These are phyloP conservation scores for Progne subis DNA, from an alignment of 2,113 vertebrate genomes.

Conservation along the genomic window DNA sequence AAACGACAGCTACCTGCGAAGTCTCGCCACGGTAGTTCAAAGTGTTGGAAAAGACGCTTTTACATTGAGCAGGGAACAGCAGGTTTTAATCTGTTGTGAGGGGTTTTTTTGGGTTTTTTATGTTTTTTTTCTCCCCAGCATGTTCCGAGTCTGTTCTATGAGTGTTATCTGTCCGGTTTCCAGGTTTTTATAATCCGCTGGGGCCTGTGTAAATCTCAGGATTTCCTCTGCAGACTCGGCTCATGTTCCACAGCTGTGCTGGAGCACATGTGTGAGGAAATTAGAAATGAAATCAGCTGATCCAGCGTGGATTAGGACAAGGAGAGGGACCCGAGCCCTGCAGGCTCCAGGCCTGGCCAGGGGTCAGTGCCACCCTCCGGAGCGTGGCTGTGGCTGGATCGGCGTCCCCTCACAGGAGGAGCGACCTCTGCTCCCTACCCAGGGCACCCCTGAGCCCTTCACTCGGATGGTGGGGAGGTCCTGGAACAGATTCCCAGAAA, in stretches of 20 bases:
- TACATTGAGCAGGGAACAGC: slow-evolving; percentile 63
- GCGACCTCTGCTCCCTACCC: not conserved
- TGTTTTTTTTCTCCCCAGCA: slow-evolving; percentile 14
- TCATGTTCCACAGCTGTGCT: slow-evolving; percentile 73
- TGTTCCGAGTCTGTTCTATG: slow-evolving; percentile 59
- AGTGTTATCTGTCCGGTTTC: slow-evolving; percentile 70
- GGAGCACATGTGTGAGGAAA: slow-evolving; percentile 69
- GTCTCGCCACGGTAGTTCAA: slow-evolving; percentile 65
- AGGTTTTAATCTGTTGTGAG: slow-evolving; percentile 57
- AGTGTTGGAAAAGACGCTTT: slow-evolving; percentile 63
- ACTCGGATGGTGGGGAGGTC: not conserved
- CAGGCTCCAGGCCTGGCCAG: not conserved
- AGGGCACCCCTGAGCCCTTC: rapidly evolving
- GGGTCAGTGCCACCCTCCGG: not conserved
- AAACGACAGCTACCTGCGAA: slow-evolving; percentile 36
- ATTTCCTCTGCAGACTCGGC: slow-evolving; percentile 72
- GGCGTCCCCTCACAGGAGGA: not conserved
- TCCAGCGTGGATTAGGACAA: slow-evolving; percentile 28
- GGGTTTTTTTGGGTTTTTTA: not conserved
- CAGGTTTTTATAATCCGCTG: slow-evolving; percentile 61
- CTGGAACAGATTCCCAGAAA: not conserved
- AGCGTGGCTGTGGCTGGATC: rapidly evolving
- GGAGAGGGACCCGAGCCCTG: not conserved
- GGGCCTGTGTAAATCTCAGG: slow-evolving; percentile 72
- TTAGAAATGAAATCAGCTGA: slow-evolving; percentile 73